phyloP scores from a whole-genome alignment of 1,140 invertebrate genomes.

The Hesperophylax magnus region DNA sequence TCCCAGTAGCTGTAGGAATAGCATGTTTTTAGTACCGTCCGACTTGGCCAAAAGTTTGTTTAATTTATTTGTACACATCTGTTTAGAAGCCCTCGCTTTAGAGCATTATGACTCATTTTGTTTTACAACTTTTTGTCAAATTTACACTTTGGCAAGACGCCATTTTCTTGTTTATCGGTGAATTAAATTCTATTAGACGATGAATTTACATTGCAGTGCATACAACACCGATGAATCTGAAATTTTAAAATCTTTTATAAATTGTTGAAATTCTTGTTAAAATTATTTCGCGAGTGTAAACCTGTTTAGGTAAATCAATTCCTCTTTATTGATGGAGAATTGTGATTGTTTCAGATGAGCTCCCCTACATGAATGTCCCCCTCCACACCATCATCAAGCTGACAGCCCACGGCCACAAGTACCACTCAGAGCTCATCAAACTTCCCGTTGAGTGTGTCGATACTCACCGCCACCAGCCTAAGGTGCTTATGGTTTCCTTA shows the following conservation, averaged over 20 bases:
- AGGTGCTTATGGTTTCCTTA: constrained; percentile 60
- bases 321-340: neutral
- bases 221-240: too few species aligned
- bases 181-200: constrained; percentile 8
- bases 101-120: too few species aligned
- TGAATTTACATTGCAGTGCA: too few species aligned
- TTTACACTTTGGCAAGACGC: constrained; percentile 14
- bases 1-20: too few species aligned
- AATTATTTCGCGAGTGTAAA: too few species aligned
- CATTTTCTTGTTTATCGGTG: neutral
- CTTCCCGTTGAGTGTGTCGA: constrained; percentile 89
- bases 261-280: too few species aligned
- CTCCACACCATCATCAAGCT: constrained; percentile 92
- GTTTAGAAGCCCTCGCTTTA: too few species aligned
- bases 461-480: constrained; percentile 81
- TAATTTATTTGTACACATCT: too few species aligned
- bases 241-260: too few species aligned
- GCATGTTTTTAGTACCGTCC: too few species aligned
- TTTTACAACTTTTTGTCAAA: neutral
- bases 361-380: constrained; percentile 93
- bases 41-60: too few species aligned
- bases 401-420: constrained; percentile 86
- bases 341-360: constrained; percentile 75
- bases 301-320: too few species aligned
- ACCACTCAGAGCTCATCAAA: constrained; percentile 85